Evolutionary conservation across 1,140 invertebrate species (phyloP).

Genomic region (Holotrichia oblita): DNA sequence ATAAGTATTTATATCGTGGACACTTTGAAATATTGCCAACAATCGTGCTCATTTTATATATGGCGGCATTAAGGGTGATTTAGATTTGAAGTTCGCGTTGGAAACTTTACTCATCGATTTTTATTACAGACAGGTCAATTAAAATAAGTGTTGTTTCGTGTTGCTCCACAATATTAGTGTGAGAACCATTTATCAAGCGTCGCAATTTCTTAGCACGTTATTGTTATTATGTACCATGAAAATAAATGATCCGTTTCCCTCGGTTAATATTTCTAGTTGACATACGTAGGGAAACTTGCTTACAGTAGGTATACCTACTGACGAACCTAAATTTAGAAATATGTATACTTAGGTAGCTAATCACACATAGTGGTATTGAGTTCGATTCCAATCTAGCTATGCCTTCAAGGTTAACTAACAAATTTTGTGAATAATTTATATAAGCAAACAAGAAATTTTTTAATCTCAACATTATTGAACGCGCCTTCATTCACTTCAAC

Average conservation of each 20-base stretch:
- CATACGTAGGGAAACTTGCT: not conserved
- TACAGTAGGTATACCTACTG: no score
- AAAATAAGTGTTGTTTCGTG: not conserved
- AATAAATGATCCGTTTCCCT: not conserved
- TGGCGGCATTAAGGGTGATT: not conserved
- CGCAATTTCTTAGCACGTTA: conserved; percentile 1
- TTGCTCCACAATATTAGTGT: not conserved
- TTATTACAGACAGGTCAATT: not conserved
- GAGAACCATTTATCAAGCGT: not conserved
- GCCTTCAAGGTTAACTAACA: not conserved
- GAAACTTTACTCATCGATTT: conserved; percentile 8
- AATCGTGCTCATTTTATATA: not conserved
- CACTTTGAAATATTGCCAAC: not conserved
- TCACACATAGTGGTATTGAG: not conserved
- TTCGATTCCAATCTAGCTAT: not conserved
- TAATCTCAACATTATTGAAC: no score
- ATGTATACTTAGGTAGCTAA: not conserved
- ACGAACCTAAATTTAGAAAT: no score
- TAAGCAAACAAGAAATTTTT: not conserved
- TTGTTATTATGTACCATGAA: not conserved
- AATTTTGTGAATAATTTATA: not conserved
- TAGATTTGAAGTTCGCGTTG: not conserved
- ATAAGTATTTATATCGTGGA: no score
- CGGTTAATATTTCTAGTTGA: not conserved
- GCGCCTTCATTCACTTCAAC: no score